Base-by-base conservation (phyloP, 2,888 invertebrate genomes). In the Drosophila tripunctata region DNA sequence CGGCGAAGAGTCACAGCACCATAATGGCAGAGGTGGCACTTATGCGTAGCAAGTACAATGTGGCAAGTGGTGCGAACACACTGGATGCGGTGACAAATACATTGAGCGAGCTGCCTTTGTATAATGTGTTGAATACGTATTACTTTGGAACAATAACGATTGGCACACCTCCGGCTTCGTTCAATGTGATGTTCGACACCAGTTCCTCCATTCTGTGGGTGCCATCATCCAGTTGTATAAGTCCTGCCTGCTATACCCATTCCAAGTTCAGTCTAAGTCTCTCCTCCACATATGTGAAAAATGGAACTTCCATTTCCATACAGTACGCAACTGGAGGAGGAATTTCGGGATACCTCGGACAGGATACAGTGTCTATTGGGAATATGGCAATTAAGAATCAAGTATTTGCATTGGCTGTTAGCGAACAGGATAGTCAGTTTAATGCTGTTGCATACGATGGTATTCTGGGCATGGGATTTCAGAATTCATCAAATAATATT, bases 401-500 rank as follows among this genome's bases (percentile, higher is more conserved):
- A 93, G 96, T 96, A 24, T 99, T 99, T 92, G 98, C 97, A 4
- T 98, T 98, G 92, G 99, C 98, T 6, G 91, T 96, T 64, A 94
- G 94, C 78, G 98, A 99, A 92, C 97, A 98, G 63, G 91, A 95
- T 15, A 95, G 96, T 22, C 12, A 22, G 1, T 99, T 99, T 92
- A 95, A 97, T n/a, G 96, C 96, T 44, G 97, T 97, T 67, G 97
- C 97, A 92, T 99, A 99, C 92, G 99, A 99, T 92, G 98, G 99
- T 68, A 98, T 99, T 89, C 93, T 99, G 63, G 99, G 98, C 71
- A 94, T 99, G 95, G 98, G 94, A 2, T 99, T 96, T 91, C 92
- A 93, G n/a, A n/a, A 74, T 93, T 93, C 19, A 97, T 99, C 89
- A 93, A 96, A 98, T 92, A 94, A 95, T 69, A 97, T 99, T 48